Evolutionary conservation across 2,797 vertebrate genomes (phyloP), one percentile per base, ranked within the genome.

Genomic region (Neoniphon sammara): DNA sequence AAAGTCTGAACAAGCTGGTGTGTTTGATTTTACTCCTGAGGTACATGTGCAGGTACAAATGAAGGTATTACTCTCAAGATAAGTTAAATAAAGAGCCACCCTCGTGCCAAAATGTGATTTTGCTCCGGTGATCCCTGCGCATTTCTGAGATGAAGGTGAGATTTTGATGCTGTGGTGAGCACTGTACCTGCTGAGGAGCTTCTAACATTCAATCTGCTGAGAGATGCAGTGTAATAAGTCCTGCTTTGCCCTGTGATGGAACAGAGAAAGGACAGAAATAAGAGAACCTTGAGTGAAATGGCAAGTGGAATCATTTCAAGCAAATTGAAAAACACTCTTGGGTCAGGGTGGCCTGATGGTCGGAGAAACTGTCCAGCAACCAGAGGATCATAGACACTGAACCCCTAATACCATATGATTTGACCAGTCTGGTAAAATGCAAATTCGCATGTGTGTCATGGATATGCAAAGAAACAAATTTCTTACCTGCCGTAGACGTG

Each of bases 401-500:
- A 5, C 8, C 36, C 36, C 36, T 39, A 10, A 9, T 34, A 10
- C 4, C 36, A 0, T 39, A 7, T 10, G 36, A 5, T 39, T 39
- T 39, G 6, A 39, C 36, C 36, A 1, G 1, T 7, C 8, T 10
- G 36, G 36, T 39, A 39, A 39, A 39, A 8, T 10, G 7, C 36
- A 39, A 7, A 39, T 7, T 39, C 9, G 36, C 9, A 39, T 39
- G 7, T 49, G 47, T n/a, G 17, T 49, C 47, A 7, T n/a, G 7
- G 47, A 49, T 5, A 18, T n/a, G 47, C 5, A 39, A 39, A 39
- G 36, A 39, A 39, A 39, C 6, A 39, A 34, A 34, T 34, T 34
- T 10, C 11, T 81, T 85, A 95, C 93, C 92, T 74, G 84, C 31
- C 15, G 85, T 52, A 0, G 39, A 75, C 9, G 81, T 83, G 52